phyloP scores from a whole-genome alignment of 2,888 invertebrate species.

The Ormia ochracea region DNA sequence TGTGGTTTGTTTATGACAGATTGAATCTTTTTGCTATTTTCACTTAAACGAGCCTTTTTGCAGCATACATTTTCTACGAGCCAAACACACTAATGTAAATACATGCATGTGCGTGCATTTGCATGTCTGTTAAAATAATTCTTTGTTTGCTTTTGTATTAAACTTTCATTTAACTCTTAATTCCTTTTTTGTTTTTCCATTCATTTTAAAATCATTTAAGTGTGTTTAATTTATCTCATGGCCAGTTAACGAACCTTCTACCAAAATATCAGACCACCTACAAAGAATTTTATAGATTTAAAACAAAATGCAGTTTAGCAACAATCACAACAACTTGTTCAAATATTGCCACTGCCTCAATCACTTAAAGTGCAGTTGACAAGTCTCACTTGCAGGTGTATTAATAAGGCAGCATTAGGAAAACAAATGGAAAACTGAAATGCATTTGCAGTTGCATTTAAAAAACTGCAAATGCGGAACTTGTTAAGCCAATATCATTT shows the following conservation, averaged over 20 bases:
- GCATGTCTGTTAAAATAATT: neutral
- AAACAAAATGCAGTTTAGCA: neutral
- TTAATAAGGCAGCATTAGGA: conserved; percentile 28
- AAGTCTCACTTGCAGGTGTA: neutral
- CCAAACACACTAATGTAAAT: neutral
- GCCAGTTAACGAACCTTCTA: conserved; percentile 32
- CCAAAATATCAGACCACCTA: neutral
- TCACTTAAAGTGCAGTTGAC: neutral
- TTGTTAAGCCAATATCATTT: conserved; percentile 25
- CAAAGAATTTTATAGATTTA: conserved; percentile 16
- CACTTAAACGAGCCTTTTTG: neutral
- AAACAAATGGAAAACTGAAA: conserved; percentile 20
- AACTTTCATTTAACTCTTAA: conserved; percentile 37
- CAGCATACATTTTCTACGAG: neutral
- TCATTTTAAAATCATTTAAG: conserved; percentile 51
- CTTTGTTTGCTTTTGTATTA: neutral
- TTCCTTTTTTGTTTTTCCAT: conserved; percentile 28
- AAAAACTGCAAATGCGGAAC: neutral
- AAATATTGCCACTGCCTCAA: neutral
- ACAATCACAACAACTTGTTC: neutral
- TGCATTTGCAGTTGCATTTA: conserved; percentile 9
- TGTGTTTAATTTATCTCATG: conserved; percentile 55
- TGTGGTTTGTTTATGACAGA: conserved; percentile 38
- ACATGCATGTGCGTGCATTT: neutral
- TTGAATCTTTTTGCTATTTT: conserved; percentile 27